Percentiles rank a stretch among this genome's conserved stretches.
phyloP scores from a whole-genome alignment of 2,113 vertebrate species.

The Pelmatolapia mariae region DNA sequence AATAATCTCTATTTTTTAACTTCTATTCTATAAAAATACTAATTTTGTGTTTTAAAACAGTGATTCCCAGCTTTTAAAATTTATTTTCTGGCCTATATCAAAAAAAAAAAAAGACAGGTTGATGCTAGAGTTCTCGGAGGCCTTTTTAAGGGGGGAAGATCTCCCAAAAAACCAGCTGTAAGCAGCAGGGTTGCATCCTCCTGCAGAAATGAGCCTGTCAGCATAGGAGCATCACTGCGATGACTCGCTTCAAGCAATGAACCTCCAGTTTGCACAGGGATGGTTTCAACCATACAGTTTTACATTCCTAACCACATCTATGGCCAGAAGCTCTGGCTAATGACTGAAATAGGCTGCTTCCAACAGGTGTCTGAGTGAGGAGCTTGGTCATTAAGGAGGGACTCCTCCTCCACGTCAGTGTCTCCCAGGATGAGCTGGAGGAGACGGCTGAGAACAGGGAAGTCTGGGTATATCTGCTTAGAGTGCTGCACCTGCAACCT shows the following conservation, averaged over 20 bases:
- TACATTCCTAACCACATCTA: background rate
- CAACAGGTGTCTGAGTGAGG: fast-evolving
- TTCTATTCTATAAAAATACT: background rate
- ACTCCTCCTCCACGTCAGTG: fast-evolving
- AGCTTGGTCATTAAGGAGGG: background rate
- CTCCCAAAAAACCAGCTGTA: background rate
- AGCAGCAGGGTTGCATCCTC: fast-evolving
- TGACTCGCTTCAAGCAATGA: background rate
- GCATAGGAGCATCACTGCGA: background rate
- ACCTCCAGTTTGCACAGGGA: background rate
- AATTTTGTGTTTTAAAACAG: background rate
- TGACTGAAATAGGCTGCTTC: background rate
- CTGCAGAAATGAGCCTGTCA: background rate
- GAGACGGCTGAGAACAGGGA: background rate
- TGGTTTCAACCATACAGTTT: background rate
- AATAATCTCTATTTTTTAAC: background rate
- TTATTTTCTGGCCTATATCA: background rate
- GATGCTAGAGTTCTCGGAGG: background rate
- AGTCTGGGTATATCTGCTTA: background rate
- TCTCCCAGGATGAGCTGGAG: background rate
- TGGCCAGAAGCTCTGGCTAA: background rate
- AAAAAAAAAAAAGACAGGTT: background rate
- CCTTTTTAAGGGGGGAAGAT: background rate
- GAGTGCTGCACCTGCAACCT: background rate
- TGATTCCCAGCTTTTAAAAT: background rate